Conservation (phyloP, 2,888 invertebrate genomes). For the Theretra japonica region DNA sequence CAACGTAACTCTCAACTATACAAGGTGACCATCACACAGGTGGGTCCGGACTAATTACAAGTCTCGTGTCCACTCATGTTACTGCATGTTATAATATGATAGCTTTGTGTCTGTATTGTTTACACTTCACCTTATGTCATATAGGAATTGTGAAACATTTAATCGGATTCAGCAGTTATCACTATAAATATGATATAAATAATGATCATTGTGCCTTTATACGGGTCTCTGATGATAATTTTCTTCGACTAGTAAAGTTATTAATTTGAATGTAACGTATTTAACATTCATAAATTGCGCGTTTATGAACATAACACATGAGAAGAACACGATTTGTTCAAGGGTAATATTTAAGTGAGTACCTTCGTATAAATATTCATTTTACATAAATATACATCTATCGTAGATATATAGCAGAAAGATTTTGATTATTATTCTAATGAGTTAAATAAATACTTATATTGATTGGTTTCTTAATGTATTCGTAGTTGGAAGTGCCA, state of each 20-base stretch:
- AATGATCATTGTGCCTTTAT: neutral
- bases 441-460: neutral
- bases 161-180: neutral
- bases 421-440: neutral
- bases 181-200: neutral
- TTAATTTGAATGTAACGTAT: conserved; percentile 59
- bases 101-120: conserved; percentile 25
- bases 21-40: conserved; percentile 64
- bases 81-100: neutral
- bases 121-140: conserved; percentile 38
- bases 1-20: conserved; percentile 61
- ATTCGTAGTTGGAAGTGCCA: neutral
- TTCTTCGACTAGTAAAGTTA: conserved; percentile 42
- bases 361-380: conserved; percentile 33
- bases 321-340: conserved; percentile 67
- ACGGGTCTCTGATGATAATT: neutral
- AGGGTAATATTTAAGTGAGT: conserved; percentile 59
- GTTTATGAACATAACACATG: conserved; percentile 55
- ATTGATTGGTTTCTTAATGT: neutral
- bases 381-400: neutral
- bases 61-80: conserved; percentile 32
- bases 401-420: neutral
- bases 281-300: conserved; percentile 64
- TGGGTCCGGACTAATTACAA: conserved; percentile 37
- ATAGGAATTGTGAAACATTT: conserved; percentile 12